Evolutionary conservation across 2,113 vertebrate species (phyloP).

Genomic region (Sylvilagus bachmani): DNA sequence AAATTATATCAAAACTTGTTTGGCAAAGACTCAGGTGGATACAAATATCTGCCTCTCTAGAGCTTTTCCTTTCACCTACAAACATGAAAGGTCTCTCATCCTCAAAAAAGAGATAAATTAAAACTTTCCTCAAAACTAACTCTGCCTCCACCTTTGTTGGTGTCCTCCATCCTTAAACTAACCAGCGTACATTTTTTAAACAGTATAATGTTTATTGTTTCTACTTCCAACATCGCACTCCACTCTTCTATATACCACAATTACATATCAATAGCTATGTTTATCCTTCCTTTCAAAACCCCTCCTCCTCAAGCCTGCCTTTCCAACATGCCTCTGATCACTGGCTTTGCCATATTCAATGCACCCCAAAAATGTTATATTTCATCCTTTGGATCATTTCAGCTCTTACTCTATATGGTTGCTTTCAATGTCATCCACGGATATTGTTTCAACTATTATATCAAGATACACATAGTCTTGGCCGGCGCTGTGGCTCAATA

Average conservation of each 20-base stretch:
- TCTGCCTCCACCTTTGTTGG: neutral
- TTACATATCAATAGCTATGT: neutral
- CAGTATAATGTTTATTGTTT: neutral
- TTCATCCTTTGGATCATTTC: neutral
- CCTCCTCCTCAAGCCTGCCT: neutral
- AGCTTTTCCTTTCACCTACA: neutral
- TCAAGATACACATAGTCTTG: neutral
- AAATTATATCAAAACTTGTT: neutral
- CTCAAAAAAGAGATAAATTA: constrained; percentile 19
- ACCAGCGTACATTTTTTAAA: neutral
- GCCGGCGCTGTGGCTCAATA: no score
- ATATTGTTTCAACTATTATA: constrained; percentile 4
- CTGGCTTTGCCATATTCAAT: neutral
- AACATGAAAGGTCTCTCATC: neutral
- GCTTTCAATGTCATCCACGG: neutral
- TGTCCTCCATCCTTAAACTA: neutral
- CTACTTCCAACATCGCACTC: neutral
- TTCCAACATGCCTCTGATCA: neutral
- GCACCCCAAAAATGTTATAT: neutral
- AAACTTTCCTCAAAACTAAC: neutral
- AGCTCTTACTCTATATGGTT: neutral
- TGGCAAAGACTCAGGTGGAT: neutral
- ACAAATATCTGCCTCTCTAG: neutral
- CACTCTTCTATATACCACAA: neutral
- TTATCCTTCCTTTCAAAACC: neutral